Conservation (phyloP, 2,797 vertebrate species). For the Carapus acus region DNA sequence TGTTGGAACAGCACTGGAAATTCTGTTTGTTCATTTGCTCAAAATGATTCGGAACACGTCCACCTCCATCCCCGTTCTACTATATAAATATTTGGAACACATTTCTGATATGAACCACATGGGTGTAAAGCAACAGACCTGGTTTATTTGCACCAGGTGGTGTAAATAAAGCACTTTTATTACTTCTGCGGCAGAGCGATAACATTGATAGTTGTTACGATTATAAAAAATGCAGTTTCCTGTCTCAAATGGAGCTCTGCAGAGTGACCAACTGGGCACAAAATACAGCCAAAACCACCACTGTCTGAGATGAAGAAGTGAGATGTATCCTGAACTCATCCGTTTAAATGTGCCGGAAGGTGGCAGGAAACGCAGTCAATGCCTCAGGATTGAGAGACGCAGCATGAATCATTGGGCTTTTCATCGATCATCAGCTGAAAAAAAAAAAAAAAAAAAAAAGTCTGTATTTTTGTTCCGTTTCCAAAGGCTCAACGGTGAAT, state of each 20-base stretch:
- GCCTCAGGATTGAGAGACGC: slow-evolving; percentile 19
- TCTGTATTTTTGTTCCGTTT: slow-evolving; percentile 28
- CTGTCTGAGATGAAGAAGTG: slow-evolving; percentile 15
- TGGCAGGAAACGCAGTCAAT: slow-evolving; percentile 18
- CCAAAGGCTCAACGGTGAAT: slow-evolving; percentile 44
- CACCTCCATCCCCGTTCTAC: no score
- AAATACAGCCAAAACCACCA: slow-evolving; percentile 23
- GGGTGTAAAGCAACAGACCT: no score
- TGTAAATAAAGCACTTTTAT: no score
- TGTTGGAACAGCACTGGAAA: no score
- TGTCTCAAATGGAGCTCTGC: neutral
- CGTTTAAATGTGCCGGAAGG: slow-evolving; percentile 11
- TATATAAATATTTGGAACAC: no score
- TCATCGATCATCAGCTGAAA: slow-evolving; percentile 43
- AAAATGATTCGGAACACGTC: no score
- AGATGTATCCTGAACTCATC: slow-evolving; percentile 17
- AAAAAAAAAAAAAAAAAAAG: slow-evolving; percentile 20
- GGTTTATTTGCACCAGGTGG: no score
- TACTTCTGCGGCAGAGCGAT: no score
- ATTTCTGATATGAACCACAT: no score
- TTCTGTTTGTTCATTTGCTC: no score
- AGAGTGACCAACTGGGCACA: neutral
- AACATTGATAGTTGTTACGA: neutral
- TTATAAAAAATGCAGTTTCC: neutral
- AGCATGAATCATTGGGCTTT: slow-evolving; percentile 18